Evolutionary conservation across 2,113 vertebrate genomes (phyloP), one percentile per base, ranked within the genome.

Genomic region (Cyanoramphus novaezelandiae): DNA sequence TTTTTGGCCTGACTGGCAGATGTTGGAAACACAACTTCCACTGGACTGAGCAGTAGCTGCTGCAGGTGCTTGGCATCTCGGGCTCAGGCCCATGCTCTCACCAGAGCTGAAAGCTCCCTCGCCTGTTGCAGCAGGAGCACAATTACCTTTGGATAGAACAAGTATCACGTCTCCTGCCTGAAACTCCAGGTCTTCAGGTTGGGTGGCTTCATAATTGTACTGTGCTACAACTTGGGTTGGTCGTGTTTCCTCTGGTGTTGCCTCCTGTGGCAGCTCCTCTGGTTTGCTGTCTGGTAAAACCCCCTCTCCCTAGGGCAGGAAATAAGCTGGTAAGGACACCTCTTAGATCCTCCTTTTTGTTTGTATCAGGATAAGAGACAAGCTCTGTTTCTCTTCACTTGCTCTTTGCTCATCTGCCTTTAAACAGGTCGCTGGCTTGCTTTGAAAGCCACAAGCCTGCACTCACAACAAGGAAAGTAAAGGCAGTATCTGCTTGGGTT

Each of bases 101-200:
- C 11, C n/a, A 52, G 35, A 60, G 25, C 23, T 47, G 44, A 23
- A 17, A 53, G 13, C 9, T 80, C 57, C 67, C 19, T 79, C 7
- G 31, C 49, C 41, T 80, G 20, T 67, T 5, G 2, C 25, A 37
- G 24, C 33, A 57, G 46, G 16, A 85, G 33, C 18, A 49, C 0
- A 0, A 10, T 98, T 96, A 98, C 98, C 98, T 98, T 95, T 98
- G 17, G 98, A 98, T 77, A 99, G 92, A 37, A 99, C n/a, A 39
- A 97, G 97, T 92, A 99, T 99, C 10, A 67, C 62, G 7, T 99
- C 99, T 44, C 99, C 99, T 85, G 98, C 77, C 19, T 97, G 88
- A 80, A 99, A 99, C 17, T 81, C 97, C 80, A 99, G 98, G 97
- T 99, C 99, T 88, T 99, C 99, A 1, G 99, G 98, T 33, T 98